Evolutionary conservation across 2,888 invertebrate genomes (phyloP), one percentile per base, ranked within the genome.

Genomic region (Patella depressa): DNA sequence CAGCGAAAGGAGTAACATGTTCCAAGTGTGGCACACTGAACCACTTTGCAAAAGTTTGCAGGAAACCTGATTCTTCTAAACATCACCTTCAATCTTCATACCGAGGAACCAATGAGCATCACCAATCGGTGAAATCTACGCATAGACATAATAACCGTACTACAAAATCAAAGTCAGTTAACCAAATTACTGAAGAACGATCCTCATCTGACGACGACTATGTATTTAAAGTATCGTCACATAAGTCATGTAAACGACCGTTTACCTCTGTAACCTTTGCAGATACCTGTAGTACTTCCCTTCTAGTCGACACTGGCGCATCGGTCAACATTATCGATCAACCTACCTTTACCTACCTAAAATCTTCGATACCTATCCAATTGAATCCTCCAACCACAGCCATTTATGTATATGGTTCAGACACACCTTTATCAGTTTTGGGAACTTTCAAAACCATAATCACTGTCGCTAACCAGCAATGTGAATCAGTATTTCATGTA

Each of bases 1-100:
- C 65, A 65, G 65, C 65, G 19, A 65, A 65, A 65, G 65, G 65
- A 24, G 65, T 24, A 19, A 65, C 19, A 9, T 65, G 65, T 19
- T 65, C 65, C 24, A 65, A 24, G n/a, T 65, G 65, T 65, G 65
- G 65, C n/a, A 65, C 19, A 15, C 24, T 65, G 24, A 65, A 65
- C 24, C 65, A 65, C 24, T 65, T 65, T 65, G 65, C 65, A 24
- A 65, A 14, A 65, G 65, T 65, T 65, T 65, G 65, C 24, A 19
- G 65, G 24, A 24, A 2, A 65, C 2, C 34, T 5, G 34, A 45
- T 45, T 45, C 5, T 45, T 45, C 34, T 45, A 45, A 45, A 3
- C 34, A 5, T 45, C 0, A 45, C 5, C 34, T 0, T 5, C 34
- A 4, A 65, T 65, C 19, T 65, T 14, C 65, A 19, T 19, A 65